Evolutionary conservation across 1,140 invertebrate species (phyloP), one percentile per base, ranked within the genome.

Genomic region (Dreissena polymorpha): DNA sequence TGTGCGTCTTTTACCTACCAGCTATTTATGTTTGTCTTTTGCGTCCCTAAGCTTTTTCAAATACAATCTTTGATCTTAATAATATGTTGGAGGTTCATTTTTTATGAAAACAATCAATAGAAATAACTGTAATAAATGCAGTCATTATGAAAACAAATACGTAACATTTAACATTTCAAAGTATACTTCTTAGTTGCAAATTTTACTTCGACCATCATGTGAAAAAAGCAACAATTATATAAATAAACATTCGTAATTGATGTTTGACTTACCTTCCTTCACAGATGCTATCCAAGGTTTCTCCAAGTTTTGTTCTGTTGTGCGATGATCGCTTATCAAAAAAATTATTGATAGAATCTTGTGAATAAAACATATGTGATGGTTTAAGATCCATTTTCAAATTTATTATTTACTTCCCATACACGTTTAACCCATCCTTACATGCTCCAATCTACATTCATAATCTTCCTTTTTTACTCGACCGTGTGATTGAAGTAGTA

Each of bases 341-440:
- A 8, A 80, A 67, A 80, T 80, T 80, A 39, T 80, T 80, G 16
- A 80, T 80, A 5, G 78, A 80, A 80, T 80, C 78, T 63, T 80
- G 78, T 5, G 69, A 70, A 65, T 39, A 80, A 51, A 39, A 51
- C 21, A 80, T 72, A 13, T 80, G 51, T n/a, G 76, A 78, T 27
- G 76, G 76, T 68, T 53, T 68, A 16, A 78, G 63, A 67, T 39
- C 57, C 76, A 68, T 68, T 60, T n/a, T n/a, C n/a, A n/a, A n/a
- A n/a, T n/a, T n/a, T n/a, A n/a, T n/a, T n/a, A n/a, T n/a, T n/a
- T n/a, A n/a, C n/a, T n/a, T n/a, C n/a, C n/a, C n/a, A n/a, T n/a
- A n/a, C n/a, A n/a, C n/a, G n/a, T n/a, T n/a, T n/a, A n/a, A n/a
- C n/a, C n/a, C n/a, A n/a, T n/a, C n/a, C n/a, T n/a, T n/a, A n/a